Percentiles rank a stretch among this genome's conserved stretches.
These are phyloP conservation scores for Agonopterix subpropinquella DNA, from an alignment of 2,888 invertebrate species.

Conservation along the genomic window DNA sequence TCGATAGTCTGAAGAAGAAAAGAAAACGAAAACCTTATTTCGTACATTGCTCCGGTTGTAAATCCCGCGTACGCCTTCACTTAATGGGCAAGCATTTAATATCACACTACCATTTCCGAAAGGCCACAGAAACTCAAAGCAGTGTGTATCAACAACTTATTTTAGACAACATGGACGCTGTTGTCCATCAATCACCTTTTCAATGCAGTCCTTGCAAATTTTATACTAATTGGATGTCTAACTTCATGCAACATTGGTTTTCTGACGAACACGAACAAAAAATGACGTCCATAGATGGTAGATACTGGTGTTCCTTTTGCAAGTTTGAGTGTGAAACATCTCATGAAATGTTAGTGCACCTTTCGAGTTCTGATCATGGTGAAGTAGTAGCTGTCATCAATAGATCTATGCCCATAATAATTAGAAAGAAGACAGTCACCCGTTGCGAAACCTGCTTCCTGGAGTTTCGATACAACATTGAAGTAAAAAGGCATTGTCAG, in stretches of 20 bases:
- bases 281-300: constrained; percentile 70
- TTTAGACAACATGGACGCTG: constrained; percentile 84
- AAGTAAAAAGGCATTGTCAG: constrained; percentile 78
- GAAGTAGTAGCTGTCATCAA: constrained; percentile 86
- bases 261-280: constrained; percentile 77
- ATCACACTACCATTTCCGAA: constrained; percentile 89
- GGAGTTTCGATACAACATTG: constrained; percentile 84
- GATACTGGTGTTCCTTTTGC: constrained; percentile 84
- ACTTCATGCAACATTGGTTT: constrained; percentile 84
- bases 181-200: constrained; percentile 88
- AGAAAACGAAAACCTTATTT: constrained; percentile 75
- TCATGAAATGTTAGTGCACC: constrained; percentile 80
- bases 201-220: constrained; percentile 91
- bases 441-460: constrained; percentile 80
- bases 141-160: constrained; percentile 78
- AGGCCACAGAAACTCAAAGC: constrained; percentile 77
- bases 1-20: constrained; percentile 46
- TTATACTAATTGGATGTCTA: constrained; percentile 85
- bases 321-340: constrained; percentile 80
- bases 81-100: constrained; percentile 90
- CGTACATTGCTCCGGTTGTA: constrained; percentile 83
- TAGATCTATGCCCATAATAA: constrained; percentile 86
- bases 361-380: constrained; percentile 79
- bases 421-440: constrained; percentile 79
- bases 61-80: constrained; percentile 79